phyloP scores from a whole-genome alignment of 2,113 vertebrate species.

The Herpailurus yagouaroundi region DNA sequence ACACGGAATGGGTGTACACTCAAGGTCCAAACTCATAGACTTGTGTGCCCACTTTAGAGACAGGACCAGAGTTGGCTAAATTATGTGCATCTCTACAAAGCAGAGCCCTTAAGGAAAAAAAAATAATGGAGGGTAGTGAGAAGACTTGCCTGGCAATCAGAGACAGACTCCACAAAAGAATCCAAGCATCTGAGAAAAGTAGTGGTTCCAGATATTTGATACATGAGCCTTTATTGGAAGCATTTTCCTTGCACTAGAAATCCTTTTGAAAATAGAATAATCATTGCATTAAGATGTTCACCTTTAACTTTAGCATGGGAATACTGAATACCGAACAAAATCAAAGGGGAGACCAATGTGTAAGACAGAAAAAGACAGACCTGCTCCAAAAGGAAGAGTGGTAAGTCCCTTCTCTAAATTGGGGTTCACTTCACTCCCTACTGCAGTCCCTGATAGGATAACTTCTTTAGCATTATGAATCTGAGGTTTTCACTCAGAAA shows the following conservation, averaged over 20 bases:
- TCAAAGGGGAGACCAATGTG: not conserved
- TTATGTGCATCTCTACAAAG: not conserved
- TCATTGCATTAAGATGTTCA: not conserved
- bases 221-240: not conserved
- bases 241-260: not conserved
- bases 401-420: not conserved
- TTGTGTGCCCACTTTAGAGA: not conserved
- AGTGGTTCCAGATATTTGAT: not conserved
- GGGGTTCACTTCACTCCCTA: not conserved
- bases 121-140: not conserved
- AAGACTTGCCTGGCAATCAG: not conserved
- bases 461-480: not conserved
- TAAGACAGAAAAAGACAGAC: not conserved
- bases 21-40: not conserved
- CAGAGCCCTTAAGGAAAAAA: not conserved
- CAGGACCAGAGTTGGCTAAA: not conserved
- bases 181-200: not conserved
- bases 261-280: conserved; percentile 11
- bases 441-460: not conserved
- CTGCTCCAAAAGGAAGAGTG: not conserved
- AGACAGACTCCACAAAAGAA: not conserved
- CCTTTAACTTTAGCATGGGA: not conserved
- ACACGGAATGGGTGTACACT: not conserved
- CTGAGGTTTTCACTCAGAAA: conserved; percentile 16
- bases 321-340: not conserved